Conservation (phyloP, 2,888 invertebrate species). For the Rapana venosa region DNA sequence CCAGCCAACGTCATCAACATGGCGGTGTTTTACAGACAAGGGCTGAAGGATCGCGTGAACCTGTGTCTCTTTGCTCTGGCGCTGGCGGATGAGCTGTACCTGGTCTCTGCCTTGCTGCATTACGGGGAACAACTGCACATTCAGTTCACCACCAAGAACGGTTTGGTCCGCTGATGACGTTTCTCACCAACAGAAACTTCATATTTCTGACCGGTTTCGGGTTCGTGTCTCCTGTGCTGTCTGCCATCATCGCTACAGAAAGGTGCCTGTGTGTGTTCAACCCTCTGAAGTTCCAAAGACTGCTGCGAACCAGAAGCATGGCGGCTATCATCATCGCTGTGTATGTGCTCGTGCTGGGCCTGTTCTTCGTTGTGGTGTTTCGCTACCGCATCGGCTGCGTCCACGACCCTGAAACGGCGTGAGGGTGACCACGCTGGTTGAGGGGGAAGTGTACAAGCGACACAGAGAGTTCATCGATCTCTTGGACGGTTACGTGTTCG, state of each 20-base stretch:
- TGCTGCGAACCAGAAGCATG: slow-evolving; percentile 13
- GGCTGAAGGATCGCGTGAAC: slow-evolving; percentile 2
- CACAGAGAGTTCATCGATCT: not conserved
- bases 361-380: not conserved
- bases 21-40: slow-evolving; percentile 23
- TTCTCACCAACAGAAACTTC: not conserved
- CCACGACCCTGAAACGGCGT: not conserved
- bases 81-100: not conserved
- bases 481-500: not conserved
- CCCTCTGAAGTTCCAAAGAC: slow-evolving; percentile 2
- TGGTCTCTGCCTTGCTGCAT: not conserved
- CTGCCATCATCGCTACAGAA: slow-evolving; percentile 23
- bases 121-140: not conserved
- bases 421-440: not conserved
- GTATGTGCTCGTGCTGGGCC: not conserved
- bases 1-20: slow-evolving; percentile 19
- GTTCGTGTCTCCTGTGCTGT: not conserved
- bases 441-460: not conserved
- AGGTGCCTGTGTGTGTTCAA: slow-evolving; percentile 14
- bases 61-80: not conserved
- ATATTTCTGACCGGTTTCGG: not conserved
- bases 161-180: not conserved
- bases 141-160: not conserved
- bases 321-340: not conserved
- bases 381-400: not conserved